These are phyloP conservation scores for Rhabdornis inornatus DNA, from an alignment of 2,113 vertebrate genomes.

Conservation along the genomic window DNA sequence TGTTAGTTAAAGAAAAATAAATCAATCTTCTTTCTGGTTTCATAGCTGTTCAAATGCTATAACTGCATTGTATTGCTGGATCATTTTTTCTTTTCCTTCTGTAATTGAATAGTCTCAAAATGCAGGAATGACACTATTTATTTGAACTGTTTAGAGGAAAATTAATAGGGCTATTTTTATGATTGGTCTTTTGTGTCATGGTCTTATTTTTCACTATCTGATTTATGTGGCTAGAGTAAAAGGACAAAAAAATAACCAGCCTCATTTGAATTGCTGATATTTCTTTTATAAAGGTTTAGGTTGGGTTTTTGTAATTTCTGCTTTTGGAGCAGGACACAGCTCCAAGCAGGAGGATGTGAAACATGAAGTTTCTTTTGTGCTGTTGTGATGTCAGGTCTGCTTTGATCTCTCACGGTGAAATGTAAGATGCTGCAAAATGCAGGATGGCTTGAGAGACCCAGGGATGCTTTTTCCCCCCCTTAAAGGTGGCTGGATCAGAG, in stretches of 20 bases:
- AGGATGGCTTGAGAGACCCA: neutral
- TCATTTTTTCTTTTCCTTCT: neutral
- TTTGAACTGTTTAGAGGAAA: constrained; percentile 35
- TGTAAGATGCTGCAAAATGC: neutral
- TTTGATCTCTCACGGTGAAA: neutral
- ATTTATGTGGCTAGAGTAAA: constrained; percentile 16
- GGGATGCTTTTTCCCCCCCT: accelerated
- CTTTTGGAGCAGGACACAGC: neutral
- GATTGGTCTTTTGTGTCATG: neutral
- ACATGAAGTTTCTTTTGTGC: neutral
- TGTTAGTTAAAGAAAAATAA: neutral
- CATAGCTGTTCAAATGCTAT: neutral
- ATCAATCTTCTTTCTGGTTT: neutral
- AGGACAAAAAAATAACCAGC: neutral
- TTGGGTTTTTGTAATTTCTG: neutral
- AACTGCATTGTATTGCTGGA: neutral
- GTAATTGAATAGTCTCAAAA: constrained; percentile 21
- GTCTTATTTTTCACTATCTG: constrained; percentile 18
- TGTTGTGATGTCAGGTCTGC: neutral
- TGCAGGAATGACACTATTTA: constrained; percentile 28
- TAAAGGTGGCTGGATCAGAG: neutral
- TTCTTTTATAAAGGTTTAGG: neutral
- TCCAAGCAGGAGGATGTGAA: neutral
- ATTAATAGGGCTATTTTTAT: constrained; percentile 41
- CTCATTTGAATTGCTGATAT: neutral